Conservation (phyloP, 2,888 invertebrate genomes). For the Drosophila monieri region DNA sequence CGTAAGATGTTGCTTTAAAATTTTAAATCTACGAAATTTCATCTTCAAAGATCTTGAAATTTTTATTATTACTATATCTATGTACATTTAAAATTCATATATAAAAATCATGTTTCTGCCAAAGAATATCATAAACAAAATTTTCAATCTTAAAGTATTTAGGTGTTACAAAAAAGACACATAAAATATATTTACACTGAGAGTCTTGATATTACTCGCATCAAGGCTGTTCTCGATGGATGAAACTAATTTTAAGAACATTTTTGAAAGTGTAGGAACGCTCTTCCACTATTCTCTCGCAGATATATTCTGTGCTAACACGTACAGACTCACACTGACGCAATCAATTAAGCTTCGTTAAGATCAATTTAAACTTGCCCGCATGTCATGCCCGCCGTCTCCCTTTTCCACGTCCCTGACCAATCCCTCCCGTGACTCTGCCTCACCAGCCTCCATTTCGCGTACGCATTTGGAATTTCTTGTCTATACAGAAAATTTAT, state of each 20-base stretch:
- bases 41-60: too few species aligned
- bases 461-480: conserved; percentile 66
- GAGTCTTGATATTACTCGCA: background rate
- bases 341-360: conserved; percentile 83
- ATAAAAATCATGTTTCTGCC: too few species aligned
- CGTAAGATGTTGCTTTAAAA: too few species aligned
- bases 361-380: conserved; percentile 83
- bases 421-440: conserved; percentile 30
- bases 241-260: background rate
- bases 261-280: conserved; percentile 3
- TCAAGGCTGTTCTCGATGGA: background rate
- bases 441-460: conserved; percentile 43
- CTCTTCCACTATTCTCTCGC: conserved; percentile 37
- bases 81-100: too few species aligned
- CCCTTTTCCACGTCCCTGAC: conserved; percentile 3
- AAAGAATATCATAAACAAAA: too few species aligned
- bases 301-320: conserved; percentile 44
- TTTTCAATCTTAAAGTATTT: too few species aligned
- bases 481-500: conserved; percentile 2
- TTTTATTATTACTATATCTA: too few species aligned
- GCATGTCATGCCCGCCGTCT: conserved; percentile 70
- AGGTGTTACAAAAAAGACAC: background rate
- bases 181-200: background rate
- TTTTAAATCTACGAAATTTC: too few species aligned
- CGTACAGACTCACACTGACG: conserved; percentile 67